Evolutionary conservation across 1,140 invertebrate species (phyloP), one percentile per base, ranked within the genome.

Genomic region (Colletes latitarsis): DNA sequence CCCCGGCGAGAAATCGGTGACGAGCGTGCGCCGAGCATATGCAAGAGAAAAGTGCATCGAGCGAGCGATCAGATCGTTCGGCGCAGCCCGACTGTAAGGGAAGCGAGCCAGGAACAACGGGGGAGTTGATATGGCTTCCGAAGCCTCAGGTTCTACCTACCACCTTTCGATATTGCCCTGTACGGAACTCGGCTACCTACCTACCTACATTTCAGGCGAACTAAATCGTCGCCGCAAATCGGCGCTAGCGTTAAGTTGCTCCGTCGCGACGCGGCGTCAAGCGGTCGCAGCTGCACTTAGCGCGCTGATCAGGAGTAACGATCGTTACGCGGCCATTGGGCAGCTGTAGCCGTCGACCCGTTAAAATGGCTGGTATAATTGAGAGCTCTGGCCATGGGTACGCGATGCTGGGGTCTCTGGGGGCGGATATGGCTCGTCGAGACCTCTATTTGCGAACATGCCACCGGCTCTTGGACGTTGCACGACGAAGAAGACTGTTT

Each of bases 41-140:
- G 19, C 52, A 64, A 72, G 69, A 57, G 41, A 46, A 81, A 64
- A 68, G 76, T 43, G 85, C 82, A 86, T 89, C 80, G 83, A 90
- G 86, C 88, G 77, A 75, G 49, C 82, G 89, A 91, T 90, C 89
- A 83, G 88, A 86, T 88, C 82, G 87, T 5, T 64, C 62, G 55
- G 77, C 66, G 81, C 64, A 77, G 76, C 73, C 46, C 6, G 77
- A 85, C 81, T 83, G 83, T 58, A 67, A 85, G 82, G 76, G 83
- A 83, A 81, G 86, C 84, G 85, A 88, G 82, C 78, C 83, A 86
- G 86, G 83, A 90, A 89, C 84, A 30, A 74, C 78, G 82, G 90
- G 89, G 89, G 81, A 89, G 81, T 80, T 88, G 62, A 67, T 92
- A 92, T n/a, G 90, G 91, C 89, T 92, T 92, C 91, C 67, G 90